A percentile compares a stretch with the other conserved stretches of the same genome.
phyloP scores from a whole-genome alignment of 2,888 invertebrate genomes.

The Choreutis nemorana region DNA sequence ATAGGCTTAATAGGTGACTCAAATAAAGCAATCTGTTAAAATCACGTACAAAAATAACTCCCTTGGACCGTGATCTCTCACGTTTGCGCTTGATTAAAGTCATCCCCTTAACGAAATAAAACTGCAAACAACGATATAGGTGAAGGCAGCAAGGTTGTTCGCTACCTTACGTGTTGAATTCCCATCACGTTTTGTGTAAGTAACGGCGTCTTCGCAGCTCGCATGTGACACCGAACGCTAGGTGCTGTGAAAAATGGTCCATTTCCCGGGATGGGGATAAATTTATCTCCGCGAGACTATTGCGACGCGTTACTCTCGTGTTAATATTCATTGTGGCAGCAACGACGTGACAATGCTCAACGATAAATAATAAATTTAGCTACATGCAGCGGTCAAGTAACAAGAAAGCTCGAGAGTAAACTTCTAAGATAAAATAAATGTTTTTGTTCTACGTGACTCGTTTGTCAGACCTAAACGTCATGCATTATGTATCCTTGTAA shows the following conservation, averaged over 20 bases:
- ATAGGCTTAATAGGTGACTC: too few species aligned
- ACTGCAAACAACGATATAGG: slow-evolving; percentile 27
- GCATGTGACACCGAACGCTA: slow-evolving; percentile 57
- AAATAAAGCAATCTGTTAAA: too few species aligned
- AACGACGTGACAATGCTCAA: slow-evolving; percentile 20
- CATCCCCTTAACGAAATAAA: slow-evolving; percentile 15
- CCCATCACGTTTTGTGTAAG: slow-evolving; percentile 44
- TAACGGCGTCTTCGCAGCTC: slow-evolving; percentile 54
- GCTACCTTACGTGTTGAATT: slow-evolving; percentile 35
- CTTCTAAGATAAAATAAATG: too few species aligned
- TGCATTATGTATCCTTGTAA: too few species aligned
- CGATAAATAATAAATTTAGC: too few species aligned
- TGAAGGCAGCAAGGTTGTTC: slow-evolving; percentile 39
- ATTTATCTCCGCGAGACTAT: slow-evolving; percentile 58
- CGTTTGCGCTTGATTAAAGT: too few species aligned
- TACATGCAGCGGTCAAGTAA: too few species aligned
- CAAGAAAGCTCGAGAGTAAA: too few species aligned
- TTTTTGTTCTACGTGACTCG: too few species aligned
- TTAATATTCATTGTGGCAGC: slow-evolving; percentile 60
- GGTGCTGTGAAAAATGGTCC: slow-evolving; percentile 63
- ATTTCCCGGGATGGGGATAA: slow-evolving; percentile 48
- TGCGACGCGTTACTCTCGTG: slow-evolving; percentile 50
- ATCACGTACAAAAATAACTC: too few species aligned
- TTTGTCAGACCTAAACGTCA: too few species aligned
- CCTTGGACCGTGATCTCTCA: too few species aligned